Conservation (phyloP, 2,888 invertebrate species). For the Augochlorella aurata region DNA sequence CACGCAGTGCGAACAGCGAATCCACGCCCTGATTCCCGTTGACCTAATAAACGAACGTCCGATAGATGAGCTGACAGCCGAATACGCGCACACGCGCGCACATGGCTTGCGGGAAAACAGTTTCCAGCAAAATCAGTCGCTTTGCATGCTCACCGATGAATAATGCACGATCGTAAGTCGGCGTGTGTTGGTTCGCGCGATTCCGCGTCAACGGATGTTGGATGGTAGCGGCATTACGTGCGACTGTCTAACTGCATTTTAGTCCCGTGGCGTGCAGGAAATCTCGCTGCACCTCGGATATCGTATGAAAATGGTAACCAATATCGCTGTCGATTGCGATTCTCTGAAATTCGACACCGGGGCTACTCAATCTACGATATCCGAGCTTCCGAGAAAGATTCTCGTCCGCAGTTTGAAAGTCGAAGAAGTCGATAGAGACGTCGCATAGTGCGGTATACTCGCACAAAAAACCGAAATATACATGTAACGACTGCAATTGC, state of each 20-base stretch:
- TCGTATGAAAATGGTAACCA: background rate
- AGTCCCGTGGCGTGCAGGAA: background rate
- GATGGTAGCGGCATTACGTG: background rate
- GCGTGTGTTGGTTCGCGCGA: background rate
- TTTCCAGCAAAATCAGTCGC: slow-evolving; percentile 15
- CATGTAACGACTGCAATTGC: no score
- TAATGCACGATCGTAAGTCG: slow-evolving; percentile 28
- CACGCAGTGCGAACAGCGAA: background rate
- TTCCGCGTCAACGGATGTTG: background rate
- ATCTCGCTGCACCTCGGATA: background rate
- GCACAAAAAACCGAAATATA: no score
- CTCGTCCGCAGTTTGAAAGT: background rate
- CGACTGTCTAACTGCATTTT: background rate
- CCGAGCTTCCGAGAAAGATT: background rate
- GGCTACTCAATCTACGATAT: background rate
- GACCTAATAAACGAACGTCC: slow-evolving; percentile 23
- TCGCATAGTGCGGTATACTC: no score
- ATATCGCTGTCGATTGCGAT: background rate
- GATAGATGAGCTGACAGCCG: background rate
- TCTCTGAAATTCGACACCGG: background rate
- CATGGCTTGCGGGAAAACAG: background rate
- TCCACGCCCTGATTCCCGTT: background rate
- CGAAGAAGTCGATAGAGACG: no score
- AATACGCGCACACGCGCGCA: background rate
- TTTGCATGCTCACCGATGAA: slow-evolving; percentile 27